These are phyloP conservation scores for Mesorhabditis belari DNA, from an alignment of 2,888 invertebrate species.

Conservation along the genomic window DNA sequence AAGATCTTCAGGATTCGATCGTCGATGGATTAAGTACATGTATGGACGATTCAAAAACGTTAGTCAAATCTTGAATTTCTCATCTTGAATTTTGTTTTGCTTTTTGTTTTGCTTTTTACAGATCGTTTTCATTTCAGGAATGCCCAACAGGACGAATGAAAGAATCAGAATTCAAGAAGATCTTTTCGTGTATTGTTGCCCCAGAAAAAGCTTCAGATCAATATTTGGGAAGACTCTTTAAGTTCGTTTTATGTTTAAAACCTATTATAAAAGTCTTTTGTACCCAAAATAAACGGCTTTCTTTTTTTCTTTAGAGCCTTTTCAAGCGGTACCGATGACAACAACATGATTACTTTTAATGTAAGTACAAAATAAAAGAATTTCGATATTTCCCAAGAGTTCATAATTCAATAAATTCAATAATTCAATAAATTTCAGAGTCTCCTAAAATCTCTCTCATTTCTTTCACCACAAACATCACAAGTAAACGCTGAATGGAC, in stretches of 20 bases:
- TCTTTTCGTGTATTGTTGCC: slow-evolving; percentile 24
- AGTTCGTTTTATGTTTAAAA: neutral
- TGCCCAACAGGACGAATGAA: slow-evolving; percentile 48
- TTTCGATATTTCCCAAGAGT: neutral
- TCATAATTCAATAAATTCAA: neutral
- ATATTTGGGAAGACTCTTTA: slow-evolving; percentile 25
- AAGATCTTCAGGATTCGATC: slow-evolving; percentile 9
- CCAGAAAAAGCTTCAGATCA: slow-evolving; percentile 31
- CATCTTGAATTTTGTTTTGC: neutral
- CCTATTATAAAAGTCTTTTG: neutral
- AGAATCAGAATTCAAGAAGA: slow-evolving; percentile 26
- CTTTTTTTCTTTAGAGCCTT: slow-evolving; percentile 2
- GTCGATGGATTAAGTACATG: slow-evolving; percentile 46
- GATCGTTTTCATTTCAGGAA: slow-evolving; percentile 29
- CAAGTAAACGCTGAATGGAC: slow-evolving; percentile 44
- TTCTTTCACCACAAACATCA: slow-evolving; percentile 25
- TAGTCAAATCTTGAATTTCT: slow-evolving; percentile 5
- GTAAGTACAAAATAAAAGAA: neutral
- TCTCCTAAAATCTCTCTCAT: slow-evolving; percentile 20
- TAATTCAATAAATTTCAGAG: slow-evolving; percentile 11
- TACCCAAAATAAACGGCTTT: neutral
- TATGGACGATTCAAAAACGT: slow-evolving; percentile 46
- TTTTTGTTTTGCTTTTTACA: neutral
- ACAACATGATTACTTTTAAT: neutral
- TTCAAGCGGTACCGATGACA: neutral